Evolutionary conservation across 2,797 vertebrate genomes (phyloP).

Genomic region (Cuculus canorus): DNA sequence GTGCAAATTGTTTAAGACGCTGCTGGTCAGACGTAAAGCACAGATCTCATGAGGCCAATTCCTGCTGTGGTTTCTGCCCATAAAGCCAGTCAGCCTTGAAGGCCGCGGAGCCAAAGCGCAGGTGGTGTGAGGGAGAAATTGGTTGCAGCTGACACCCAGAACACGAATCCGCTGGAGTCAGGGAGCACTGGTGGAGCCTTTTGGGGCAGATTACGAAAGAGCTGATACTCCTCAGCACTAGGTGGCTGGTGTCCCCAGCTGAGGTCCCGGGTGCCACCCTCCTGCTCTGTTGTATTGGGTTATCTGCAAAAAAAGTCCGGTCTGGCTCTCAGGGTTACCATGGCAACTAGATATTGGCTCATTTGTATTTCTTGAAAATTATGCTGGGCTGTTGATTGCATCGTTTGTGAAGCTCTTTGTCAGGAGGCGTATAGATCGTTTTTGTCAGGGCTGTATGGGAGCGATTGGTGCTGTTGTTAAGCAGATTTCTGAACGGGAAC

Average conservation of each 20-base stretch:
- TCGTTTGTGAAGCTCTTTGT: constrained; percentile 19
- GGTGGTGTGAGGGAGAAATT: background rate
- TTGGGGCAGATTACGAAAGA: background rate
- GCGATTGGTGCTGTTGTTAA: background rate
- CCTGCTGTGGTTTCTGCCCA: accelerated
- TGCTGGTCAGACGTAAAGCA: background rate
- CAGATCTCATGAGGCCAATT: accelerated
- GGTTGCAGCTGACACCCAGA: accelerated
- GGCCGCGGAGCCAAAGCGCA: accelerated
- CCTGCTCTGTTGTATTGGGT: background rate
- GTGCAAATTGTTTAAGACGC: background rate
- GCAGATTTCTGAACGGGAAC: background rate
- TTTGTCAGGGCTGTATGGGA: background rate
- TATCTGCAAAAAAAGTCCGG: background rate
- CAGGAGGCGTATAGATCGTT: background rate
- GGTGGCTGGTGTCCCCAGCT: background rate
- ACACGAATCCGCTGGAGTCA: accelerated
- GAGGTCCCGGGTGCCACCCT: accelerated
- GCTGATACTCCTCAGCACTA: background rate
- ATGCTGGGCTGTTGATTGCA: constrained; percentile 26
- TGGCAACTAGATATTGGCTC: constrained; percentile 34
- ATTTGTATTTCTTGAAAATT: constrained; percentile 58
- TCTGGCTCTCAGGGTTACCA: constrained; percentile 2
- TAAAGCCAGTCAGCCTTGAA: background rate
- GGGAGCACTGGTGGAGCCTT: background rate